A percentile compares a stretch with the other conserved stretches of the same genome.
Conservation (phyloP, 2,888 invertebrate species). For the Watsonalla cultraria region DNA sequence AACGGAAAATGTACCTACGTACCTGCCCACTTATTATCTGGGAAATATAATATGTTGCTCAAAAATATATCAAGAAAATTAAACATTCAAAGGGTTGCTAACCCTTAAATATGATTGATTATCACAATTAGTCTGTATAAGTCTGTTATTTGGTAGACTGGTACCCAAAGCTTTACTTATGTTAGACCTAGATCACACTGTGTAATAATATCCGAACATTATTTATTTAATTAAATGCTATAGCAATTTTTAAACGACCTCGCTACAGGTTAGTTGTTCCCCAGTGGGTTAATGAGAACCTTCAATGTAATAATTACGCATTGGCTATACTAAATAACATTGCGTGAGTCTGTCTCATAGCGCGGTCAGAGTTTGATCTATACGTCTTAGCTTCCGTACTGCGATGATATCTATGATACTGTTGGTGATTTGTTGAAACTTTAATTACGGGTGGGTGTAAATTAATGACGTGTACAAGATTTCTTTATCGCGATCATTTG, state of each 20-base stretch:
- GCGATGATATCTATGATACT: slow-evolving; percentile 49
- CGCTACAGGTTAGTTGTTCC: no score
- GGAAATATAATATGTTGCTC: slow-evolving; percentile 5
- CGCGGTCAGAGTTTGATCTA: slow-evolving; percentile 33
- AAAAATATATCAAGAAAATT: neutral
- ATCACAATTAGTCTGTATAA: no score
- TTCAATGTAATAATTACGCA: neutral
- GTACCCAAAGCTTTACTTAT: no score
- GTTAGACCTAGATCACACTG: no score
- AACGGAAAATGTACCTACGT: slow-evolving; percentile 23
- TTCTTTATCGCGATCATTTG: slow-evolving; percentile 33
- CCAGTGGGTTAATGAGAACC: neutral
- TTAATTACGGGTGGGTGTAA: slow-evolving; percentile 61
- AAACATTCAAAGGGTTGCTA: no score
- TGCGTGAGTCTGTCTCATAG: slow-evolving; percentile 43
- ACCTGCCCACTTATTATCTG: slow-evolving; percentile 11
- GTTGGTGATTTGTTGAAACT: slow-evolving; percentile 65
- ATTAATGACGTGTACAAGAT: slow-evolving; percentile 57
- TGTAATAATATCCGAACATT: no score
- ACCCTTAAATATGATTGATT: no score
- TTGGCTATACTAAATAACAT: slow-evolving; percentile 6
- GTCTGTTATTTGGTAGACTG: no score
- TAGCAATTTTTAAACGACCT: no score
- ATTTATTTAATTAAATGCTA: no score
- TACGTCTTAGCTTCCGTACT: slow-evolving; percentile 24